phyloP scores from a whole-genome alignment of 2,113 vertebrate species.

The Taxidea taxus region DNA sequence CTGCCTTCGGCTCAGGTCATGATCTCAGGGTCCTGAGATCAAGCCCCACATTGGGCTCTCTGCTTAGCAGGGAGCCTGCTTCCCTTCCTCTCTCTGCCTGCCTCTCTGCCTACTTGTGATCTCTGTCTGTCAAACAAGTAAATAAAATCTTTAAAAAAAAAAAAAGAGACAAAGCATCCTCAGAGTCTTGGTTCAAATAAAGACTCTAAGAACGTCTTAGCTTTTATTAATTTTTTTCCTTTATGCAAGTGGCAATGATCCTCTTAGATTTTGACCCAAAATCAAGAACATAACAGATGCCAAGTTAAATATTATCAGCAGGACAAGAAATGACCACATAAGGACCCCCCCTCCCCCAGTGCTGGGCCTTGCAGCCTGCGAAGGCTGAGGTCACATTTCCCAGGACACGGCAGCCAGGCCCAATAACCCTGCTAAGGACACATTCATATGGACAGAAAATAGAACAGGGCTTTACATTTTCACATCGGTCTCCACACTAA shows the following conservation, averaged over 20 bases:
- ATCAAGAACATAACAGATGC: background rate
- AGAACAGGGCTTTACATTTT: background rate
- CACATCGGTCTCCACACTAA: background rate
- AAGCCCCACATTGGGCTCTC: too few species aligned
- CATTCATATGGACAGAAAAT: background rate
- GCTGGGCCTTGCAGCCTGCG: background rate
- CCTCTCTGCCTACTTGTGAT: too few species aligned
- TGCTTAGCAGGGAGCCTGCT: too few species aligned
- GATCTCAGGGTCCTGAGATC: too few species aligned
- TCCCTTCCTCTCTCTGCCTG: too few species aligned
- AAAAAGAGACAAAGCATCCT: background rate
- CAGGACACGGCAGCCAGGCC: background rate
- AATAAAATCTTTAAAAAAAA: too few species aligned
- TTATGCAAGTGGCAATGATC: background rate
- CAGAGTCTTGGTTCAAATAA: background rate
- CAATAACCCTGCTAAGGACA: background rate
- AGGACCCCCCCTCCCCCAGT: background rate
- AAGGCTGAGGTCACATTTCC: background rate
- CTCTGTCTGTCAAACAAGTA: too few species aligned
- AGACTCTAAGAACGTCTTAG: background rate
- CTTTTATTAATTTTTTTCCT: background rate
- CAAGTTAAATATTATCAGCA: background rate
- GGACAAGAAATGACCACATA: background rate
- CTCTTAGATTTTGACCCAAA: background rate
- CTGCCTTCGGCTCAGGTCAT: too few species aligned